Percentiles rank a stretch among this genome's conserved stretches.
phyloP scores from a whole-genome alignment of 2,113 vertebrate genomes.

The Micronycteris hirsuta region DNA sequence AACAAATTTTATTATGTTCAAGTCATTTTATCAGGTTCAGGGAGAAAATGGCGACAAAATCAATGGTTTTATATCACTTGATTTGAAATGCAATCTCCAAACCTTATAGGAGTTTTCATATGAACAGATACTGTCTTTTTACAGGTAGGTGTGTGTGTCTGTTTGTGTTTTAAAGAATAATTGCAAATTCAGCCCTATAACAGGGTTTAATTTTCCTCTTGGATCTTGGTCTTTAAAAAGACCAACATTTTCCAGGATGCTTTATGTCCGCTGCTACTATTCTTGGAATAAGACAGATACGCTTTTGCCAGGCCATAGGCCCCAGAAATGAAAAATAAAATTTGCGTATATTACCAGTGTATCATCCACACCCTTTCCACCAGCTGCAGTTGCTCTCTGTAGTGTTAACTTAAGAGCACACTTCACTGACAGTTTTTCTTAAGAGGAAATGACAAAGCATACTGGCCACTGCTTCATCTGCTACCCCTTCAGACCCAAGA shows the following conservation, averaged over 20 bases:
- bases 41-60: no score
- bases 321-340: background rate
- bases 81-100: no score
- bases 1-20: no score
- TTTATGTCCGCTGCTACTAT: background rate
- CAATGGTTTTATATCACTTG: no score
- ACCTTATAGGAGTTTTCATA: background rate
- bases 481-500: background rate
- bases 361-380: background rate
- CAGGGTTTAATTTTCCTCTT: conserved; percentile 9
- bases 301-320: background rate
- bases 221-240: background rate
- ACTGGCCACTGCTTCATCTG: background rate
- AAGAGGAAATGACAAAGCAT: background rate
- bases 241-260: background rate
- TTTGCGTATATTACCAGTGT: background rate
- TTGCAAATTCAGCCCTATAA: background rate
- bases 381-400: background rate
- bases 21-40: no score
- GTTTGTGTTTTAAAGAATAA: background rate
- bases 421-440: background rate
- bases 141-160: background rate
- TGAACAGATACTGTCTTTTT: background rate
- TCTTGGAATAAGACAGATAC: background rate
- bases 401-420: background rate